Percentiles rank a stretch among this genome's conserved stretches.
phyloP scores from a whole-genome alignment of 2,113 vertebrate species.

The Coreoperca whiteheadi region DNA sequence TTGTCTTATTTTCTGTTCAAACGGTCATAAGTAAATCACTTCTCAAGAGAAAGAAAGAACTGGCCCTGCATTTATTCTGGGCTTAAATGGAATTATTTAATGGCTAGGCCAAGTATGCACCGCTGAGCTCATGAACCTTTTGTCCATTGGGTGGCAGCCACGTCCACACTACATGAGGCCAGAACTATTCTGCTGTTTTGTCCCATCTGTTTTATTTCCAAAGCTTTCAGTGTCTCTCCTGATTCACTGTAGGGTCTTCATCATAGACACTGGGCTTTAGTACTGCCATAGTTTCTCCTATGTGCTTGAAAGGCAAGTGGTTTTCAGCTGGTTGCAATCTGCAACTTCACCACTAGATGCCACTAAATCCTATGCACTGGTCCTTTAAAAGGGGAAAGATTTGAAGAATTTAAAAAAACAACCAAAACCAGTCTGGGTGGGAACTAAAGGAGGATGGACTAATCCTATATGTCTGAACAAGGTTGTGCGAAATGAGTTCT shows the following conservation, averaged over 20 bases:
- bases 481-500: neutral
- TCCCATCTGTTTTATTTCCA: neutral
- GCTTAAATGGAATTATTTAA: conserved; percentile 14
- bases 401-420: neutral
- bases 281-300: too few species aligned
- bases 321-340: too few species aligned
- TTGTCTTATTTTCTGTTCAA: conserved; percentile 19
- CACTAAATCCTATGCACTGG: too few species aligned
- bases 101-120: neutral
- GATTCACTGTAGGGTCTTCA: neutral
- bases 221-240: neutral
- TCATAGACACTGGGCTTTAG: neutral
- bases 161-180: conserved; percentile 11
- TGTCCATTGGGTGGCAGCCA: conserved; percentile 51
- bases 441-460: neutral
- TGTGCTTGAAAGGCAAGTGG: too few species aligned
- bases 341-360: too few species aligned
- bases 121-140: conserved; percentile 31
- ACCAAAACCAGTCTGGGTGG: neutral
- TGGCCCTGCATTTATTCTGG: neutral
- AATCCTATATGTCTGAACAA: neutral
- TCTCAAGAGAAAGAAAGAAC: neutral
- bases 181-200: neutral
- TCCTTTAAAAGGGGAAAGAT: neutral
- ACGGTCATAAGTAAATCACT: neutral